Conservation (phyloP, 1,140 invertebrate genomes). For the Magallana ariakensis region DNA sequence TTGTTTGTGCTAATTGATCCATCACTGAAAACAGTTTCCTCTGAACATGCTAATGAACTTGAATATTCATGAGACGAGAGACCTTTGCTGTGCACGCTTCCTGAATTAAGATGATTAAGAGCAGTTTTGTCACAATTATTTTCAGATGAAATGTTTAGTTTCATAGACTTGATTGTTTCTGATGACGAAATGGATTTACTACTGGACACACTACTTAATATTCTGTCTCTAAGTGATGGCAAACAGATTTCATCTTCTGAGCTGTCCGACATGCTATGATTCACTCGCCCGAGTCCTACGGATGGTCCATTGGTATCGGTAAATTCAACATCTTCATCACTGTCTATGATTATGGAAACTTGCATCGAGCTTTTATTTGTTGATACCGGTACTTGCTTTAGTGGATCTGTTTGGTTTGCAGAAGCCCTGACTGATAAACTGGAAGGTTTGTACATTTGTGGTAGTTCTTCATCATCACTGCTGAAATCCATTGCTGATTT, state of each 20-base stretch:
- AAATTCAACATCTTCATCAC: background rate
- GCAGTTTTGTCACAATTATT: background rate
- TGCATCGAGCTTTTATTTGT: background rate
- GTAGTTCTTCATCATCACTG: slow-evolving; percentile 14
- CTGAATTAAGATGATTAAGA: background rate
- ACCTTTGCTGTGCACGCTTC: background rate
- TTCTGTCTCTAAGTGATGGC: background rate
- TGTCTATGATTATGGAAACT: background rate
- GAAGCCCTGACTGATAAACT: background rate
- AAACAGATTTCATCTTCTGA: slow-evolving; percentile 18
- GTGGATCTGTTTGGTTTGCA: background rate
- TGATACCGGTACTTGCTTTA: background rate
- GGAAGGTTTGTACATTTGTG: background rate
- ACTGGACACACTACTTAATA: background rate
- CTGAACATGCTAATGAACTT: background rate
- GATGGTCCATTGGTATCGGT: background rate
- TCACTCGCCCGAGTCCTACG: background rate
- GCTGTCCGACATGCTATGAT: slow-evolving; percentile 16
- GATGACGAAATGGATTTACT: background rate
- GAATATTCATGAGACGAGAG: too few relatives aligned
- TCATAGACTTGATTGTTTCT: background rate
- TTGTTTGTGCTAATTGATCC: background rate
- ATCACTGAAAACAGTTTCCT: background rate
- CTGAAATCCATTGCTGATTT: background rate
- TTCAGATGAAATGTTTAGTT: background rate